A percentile compares a stretch with the other conserved stretches of the same genome.
Evolutionary conservation across 2,113 vertebrate species (phyloP).

Genomic region (Procavia capensis): DNA sequence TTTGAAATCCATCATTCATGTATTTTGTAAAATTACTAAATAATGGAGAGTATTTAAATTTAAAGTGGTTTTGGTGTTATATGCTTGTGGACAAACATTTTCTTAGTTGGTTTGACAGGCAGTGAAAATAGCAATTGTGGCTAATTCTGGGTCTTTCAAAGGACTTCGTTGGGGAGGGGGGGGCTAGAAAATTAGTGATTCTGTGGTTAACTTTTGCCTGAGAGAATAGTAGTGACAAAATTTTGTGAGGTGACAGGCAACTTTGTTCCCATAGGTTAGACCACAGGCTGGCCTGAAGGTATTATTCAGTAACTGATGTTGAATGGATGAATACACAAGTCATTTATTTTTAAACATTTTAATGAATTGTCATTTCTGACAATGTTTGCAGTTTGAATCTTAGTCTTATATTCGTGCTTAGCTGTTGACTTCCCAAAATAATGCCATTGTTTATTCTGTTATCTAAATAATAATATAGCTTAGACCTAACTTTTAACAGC

Average conservation of each 20-base stretch:
- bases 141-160: constrained; percentile 53
- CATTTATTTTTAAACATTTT: constrained; percentile 51
- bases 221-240: neutral
- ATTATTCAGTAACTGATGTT: neutral
- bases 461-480: neutral
- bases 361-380: constrained; percentile 30
- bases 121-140: neutral
- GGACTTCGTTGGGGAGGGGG: neutral
- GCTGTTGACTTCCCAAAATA: neutral
- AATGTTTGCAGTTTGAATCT: constrained; percentile 8
- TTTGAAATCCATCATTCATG: constrained; percentile 32
- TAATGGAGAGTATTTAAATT: neutral
- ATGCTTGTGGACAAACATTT: constrained; percentile 11
- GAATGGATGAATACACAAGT: neutral
- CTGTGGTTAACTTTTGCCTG: constrained; percentile 22
- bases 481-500: constrained; percentile 32
- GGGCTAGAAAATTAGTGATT: constrained; percentile 18
- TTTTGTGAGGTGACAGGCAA: constrained; percentile 21
- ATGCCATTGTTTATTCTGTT: constrained; percentile 24
- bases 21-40: constrained; percentile 37
- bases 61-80: constrained; percentile 40
- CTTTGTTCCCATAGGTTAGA: constrained; percentile 3
- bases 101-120: constrained; percentile 3
- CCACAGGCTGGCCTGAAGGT: neutral
- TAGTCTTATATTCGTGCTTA: constrained; percentile 39